These are phyloP conservation scores for Phragmatobia fuliginosa DNA, from an alignment of 2,888 invertebrate genomes.

Conservation along the genomic window DNA sequence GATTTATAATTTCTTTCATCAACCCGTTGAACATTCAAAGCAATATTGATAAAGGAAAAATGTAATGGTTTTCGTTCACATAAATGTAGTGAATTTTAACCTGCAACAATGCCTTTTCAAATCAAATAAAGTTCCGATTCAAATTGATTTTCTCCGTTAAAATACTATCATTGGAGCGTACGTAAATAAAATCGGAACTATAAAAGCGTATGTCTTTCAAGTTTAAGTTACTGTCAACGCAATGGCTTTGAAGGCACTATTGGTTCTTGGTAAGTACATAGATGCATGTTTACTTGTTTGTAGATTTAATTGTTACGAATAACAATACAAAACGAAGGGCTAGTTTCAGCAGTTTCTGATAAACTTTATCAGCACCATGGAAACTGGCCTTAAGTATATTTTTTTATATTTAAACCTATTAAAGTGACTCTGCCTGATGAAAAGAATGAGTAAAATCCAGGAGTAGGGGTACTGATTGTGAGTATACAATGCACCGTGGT, in stretches of 20 bases:
- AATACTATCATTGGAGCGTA: neutral
- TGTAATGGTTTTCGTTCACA: neutral
- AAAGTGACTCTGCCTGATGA: too few species aligned
- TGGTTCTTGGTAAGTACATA: slow-evolving; percentile 52
- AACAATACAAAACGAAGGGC: too few species aligned
- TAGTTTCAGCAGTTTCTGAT: too few species aligned
- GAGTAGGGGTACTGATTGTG: too few species aligned
- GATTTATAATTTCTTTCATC: neutral
- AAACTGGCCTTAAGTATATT: too few species aligned
- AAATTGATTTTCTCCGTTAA: neutral
- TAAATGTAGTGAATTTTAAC: neutral
- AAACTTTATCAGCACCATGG: too few species aligned
- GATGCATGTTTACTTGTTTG: neutral
- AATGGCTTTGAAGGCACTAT: slow-evolving; percentile 51
- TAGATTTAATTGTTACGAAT: too few species aligned
- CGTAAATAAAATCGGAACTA: slow-evolving; percentile 18
- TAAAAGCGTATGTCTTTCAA: slow-evolving; percentile 18
- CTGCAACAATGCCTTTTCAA: neutral
- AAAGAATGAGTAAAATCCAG: too few species aligned
- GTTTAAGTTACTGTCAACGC: slow-evolving; percentile 27
- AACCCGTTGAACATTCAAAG: neutral
- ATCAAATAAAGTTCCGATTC: neutral
- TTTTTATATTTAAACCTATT: too few species aligned
- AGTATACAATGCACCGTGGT: too few species aligned
- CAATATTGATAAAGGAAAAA: neutral